A percentile compares a stretch with the other conserved stretches of the same genome.
Evolutionary conservation across 2,113 vertebrate genomes (phyloP).

Genomic region (Corythaixoides concolor): DNA sequence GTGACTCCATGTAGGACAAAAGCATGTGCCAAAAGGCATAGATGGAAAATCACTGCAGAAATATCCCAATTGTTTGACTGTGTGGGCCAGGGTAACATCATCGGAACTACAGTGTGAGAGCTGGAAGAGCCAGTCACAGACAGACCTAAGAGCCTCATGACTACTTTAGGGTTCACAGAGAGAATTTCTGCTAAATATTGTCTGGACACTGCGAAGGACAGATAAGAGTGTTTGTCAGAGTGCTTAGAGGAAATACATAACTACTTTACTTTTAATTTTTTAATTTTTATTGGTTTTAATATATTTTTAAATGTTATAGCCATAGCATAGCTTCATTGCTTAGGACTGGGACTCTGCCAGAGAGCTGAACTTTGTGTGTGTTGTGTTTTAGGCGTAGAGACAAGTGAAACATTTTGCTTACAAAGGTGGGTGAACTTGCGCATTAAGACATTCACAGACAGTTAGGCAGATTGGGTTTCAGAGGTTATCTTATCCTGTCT

Average conservation of each 20-base stretch:
- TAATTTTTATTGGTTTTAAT: not conserved
- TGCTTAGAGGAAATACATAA: not conserved
- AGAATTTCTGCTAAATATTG: not conserved
- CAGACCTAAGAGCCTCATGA: not conserved
- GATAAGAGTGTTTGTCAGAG: not conserved
- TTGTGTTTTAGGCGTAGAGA: not conserved
- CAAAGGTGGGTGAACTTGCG: not conserved
- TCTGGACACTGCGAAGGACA: not conserved
- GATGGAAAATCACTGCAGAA: not conserved
- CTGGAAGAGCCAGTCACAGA: not conserved
- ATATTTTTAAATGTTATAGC: not conserved
- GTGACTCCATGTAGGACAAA: not conserved
- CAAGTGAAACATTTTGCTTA: not conserved
- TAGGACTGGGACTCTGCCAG: not conserved
- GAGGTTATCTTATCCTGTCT: not conserved
- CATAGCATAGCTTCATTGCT: not conserved
- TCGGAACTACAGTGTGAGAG: not conserved
- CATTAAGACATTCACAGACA: not conserved
- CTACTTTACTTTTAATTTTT: not conserved
- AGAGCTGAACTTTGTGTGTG: not conserved
- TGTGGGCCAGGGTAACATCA: not conserved
- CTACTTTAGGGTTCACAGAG: not conserved
- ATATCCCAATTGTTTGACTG: not conserved
- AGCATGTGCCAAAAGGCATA: not conserved
- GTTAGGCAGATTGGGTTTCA: not conserved